Conservation (phyloP, 2,113 vertebrate species). For the Onychorhynchus coronatus region DNA sequence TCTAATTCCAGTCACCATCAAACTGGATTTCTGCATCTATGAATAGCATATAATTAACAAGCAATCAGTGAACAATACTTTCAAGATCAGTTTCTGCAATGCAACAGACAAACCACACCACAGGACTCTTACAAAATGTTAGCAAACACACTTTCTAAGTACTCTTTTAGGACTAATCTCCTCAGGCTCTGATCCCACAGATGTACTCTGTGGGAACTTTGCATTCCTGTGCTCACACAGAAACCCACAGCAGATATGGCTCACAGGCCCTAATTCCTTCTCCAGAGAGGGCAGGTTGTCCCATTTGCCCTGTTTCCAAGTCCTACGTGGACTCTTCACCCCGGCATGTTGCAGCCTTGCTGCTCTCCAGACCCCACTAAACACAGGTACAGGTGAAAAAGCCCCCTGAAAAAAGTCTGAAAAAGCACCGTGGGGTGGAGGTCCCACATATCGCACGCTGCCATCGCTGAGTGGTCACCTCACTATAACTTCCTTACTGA, state of each 20-base stretch:
- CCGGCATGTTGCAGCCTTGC: fast-evolving
- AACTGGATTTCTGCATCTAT: background rate
- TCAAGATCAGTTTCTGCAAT: background rate
- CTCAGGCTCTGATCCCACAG: background rate
- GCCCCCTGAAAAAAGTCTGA: too few relatives aligned
- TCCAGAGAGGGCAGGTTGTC: background rate
- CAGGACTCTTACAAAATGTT: background rate
- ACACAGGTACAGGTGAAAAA: background rate
- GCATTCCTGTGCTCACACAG: background rate
- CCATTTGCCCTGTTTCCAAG: background rate
- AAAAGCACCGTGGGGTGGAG: fast-evolving
- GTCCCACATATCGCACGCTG: background rate
- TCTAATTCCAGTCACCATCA: background rate
- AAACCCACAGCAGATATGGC: background rate
- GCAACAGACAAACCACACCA: background rate
- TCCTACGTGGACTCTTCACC: fast-evolving
- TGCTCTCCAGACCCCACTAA: background rate
- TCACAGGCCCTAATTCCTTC: background rate
- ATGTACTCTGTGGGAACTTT: background rate
- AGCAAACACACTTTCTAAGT: background rate
- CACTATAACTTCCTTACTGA: background rate
- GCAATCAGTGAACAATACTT: background rate
- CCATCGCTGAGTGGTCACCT: background rate
- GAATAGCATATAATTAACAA: background rate
- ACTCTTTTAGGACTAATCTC: background rate